Percentiles rank a stretch among this genome's conserved stretches.
Evolutionary conservation across 64 coral and sea anemone genomes (phyloP).

Genomic region (Actinia tenebrosa): DNA sequence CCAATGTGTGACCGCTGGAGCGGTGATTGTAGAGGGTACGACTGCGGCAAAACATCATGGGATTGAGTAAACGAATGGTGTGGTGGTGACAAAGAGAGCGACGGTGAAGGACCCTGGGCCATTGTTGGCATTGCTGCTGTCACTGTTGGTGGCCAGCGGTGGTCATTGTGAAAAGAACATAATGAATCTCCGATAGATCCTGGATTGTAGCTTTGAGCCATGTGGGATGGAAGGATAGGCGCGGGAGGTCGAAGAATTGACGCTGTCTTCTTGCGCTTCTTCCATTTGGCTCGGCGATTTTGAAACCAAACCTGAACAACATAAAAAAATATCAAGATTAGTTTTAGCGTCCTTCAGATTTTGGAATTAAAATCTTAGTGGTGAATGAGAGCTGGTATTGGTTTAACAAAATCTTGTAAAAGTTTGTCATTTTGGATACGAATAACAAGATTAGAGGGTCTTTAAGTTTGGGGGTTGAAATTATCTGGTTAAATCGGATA

Average conservation of each 20-base stretch:
- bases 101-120: conserved; percentile 80
- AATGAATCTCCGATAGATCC: conserved; percentile 85
- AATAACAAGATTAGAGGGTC: not conserved
- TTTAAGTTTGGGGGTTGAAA: not conserved
- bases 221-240: conserved; percentile 89
- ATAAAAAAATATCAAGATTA: not conserved
- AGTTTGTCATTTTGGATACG: not conserved
- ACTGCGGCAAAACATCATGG: conserved; percentile 87
- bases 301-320: conserved; percentile 93
- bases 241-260: conserved; percentile 92
- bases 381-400: no score
- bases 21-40: conserved; percentile 82
- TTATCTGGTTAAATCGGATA: not conserved
- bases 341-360: no score
- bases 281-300: conserved; percentile 98
- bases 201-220: conserved; percentile 91
- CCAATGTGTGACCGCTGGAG: conserved; percentile 80
- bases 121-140: conserved; percentile 88
- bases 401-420: not conserved
- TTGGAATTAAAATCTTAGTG: no score
- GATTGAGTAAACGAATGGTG: conserved; percentile 93
- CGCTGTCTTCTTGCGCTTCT: conserved; percentile 98
- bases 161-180: conserved; percentile 97
- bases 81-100: conserved; percentile 73
- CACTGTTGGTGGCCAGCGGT: conserved; percentile 94